phyloP scores from a whole-genome alignment of 2,888 invertebrate genomes.

The Amblyteles armatorius region DNA sequence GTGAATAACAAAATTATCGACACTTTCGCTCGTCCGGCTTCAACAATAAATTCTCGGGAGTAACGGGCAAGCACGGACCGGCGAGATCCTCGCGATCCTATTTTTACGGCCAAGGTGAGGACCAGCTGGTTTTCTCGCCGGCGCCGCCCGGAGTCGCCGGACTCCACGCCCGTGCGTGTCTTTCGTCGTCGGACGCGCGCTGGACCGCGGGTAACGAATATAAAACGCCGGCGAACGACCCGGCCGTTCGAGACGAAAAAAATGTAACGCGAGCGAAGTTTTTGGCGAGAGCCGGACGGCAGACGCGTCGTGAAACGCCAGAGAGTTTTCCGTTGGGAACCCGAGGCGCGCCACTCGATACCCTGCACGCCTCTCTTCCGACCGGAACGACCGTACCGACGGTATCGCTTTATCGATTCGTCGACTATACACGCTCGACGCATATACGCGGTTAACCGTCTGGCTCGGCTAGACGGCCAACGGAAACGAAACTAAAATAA shows the following conservation, averaged over 20 bases:
- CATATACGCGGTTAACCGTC: slow-evolving; percentile 6
- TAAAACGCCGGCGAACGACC: slow-evolving; percentile 18
- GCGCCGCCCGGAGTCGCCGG: not conserved
- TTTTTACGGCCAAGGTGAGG: slow-evolving; percentile 58
- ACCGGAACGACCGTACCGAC: slow-evolving; percentile 36
- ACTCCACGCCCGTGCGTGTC: not conserved
- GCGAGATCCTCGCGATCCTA: slow-evolving; percentile 22
- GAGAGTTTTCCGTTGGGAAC: slow-evolving; percentile 25
- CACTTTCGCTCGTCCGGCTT: not conserved
- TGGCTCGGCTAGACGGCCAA: slow-evolving; percentile 18
- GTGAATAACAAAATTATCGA: not conserved
- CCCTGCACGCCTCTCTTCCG: slow-evolving; percentile 24
- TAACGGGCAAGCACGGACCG: not conserved
- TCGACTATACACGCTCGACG: slow-evolving; percentile 4
- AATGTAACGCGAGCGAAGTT: slow-evolving; percentile 3
- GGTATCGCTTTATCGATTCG: slow-evolving; percentile 54
- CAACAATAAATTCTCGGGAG: slow-evolving; percentile 9
- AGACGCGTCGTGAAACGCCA: slow-evolving; percentile 11
- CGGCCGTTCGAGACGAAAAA: slow-evolving; percentile 6
- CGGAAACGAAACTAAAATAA: slow-evolving; percentile 4
- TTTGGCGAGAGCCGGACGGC: not conserved
- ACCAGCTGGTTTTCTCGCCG: not conserved
- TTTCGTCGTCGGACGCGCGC: not conserved
- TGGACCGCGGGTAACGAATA: not conserved
- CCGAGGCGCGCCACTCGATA: not conserved